These are phyloP conservation scores for Anticlea derivata DNA, from an alignment of 2,888 invertebrate genomes.

Conservation along the genomic window DNA sequence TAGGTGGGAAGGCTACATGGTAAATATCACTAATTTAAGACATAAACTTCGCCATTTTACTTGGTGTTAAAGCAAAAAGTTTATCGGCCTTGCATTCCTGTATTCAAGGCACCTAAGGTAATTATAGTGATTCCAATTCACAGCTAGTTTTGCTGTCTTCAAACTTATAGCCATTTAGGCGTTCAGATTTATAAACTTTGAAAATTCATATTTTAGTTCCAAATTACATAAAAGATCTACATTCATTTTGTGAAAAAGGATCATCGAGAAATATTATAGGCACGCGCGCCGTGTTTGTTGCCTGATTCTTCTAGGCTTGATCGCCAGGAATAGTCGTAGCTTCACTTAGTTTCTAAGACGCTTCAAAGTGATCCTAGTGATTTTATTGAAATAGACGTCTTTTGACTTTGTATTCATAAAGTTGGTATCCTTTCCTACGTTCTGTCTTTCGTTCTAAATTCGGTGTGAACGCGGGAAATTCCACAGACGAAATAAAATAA, in stretches of 20 bases:
- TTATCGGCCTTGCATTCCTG: conserved; percentile 51
- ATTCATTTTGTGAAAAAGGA: too few relatives aligned
- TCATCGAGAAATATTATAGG: too few relatives aligned
- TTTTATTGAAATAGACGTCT: too few relatives aligned
- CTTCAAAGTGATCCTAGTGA: too few relatives aligned
- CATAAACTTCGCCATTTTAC: conserved; percentile 16
- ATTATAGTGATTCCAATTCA: conserved; percentile 68
- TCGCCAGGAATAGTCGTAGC: too few relatives aligned
- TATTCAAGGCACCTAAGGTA: conserved; percentile 74
- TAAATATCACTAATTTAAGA: conserved; percentile 16
- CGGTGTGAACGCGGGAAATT: conserved; percentile 23
- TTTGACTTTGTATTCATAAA: too few relatives aligned
- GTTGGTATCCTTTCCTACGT: conserved; percentile 9
- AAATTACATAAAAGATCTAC: too few relatives aligned
- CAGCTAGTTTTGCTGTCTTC: conserved; percentile 19
- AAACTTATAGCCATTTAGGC: conserved; percentile 15
- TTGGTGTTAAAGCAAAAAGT: conserved; percentile 19
- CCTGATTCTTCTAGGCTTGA: too few relatives aligned
- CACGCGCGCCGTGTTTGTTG: too few relatives aligned
- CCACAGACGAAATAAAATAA: conserved; percentile 37
- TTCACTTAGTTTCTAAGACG: too few relatives aligned
- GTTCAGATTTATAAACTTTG: conserved; percentile 5
- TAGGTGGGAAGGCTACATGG: conserved; percentile 7
- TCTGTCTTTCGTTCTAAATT: conserved; percentile 25
- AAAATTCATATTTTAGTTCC: conserved; percentile 10